Evolutionary conservation across 1,140 invertebrate species (phyloP).

Genomic region (Drosophila takahashii): DNA sequence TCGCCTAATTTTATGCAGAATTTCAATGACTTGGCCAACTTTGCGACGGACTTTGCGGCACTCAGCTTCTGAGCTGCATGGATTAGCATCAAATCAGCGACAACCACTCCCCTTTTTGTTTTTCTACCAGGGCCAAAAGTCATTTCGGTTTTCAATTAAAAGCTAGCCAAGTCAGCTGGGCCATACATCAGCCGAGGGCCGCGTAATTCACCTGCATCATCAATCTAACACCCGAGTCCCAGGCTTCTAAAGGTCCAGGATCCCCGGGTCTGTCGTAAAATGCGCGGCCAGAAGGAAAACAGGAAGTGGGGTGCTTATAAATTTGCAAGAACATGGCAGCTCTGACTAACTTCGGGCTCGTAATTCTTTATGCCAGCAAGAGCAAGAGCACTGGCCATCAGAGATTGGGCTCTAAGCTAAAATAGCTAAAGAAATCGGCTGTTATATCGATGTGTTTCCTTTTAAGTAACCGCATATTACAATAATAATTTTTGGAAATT

Average conservation of each 20-base stretch:
- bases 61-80: slow-evolving; percentile 69
- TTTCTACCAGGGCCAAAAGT: slow-evolving; percentile 9
- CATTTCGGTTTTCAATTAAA: slow-evolving; percentile 80
- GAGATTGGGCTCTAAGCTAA: background rate
- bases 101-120: slow-evolving; percentile 23
- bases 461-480: too few species aligned
- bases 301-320: slow-evolving; percentile 55
- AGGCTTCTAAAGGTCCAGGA: too few species aligned
- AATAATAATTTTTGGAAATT: too few species aligned
- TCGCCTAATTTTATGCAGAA: slow-evolving; percentile 72
- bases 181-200: slow-evolving; percentile 61
- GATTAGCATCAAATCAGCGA: slow-evolving; percentile 79
- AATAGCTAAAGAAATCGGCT: background rate
- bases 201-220: slow-evolving; percentile 74
- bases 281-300: slow-evolving; percentile 41
- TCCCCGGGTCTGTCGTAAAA: slow-evolving; percentile 29
- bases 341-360: slow-evolving; percentile 36
- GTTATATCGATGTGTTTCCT: background rate
- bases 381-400: slow-evolving; percentile 31
- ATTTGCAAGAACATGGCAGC: slow-evolving; percentile 46
- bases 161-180: slow-evolving; percentile 42
- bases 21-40: slow-evolving; percentile 61
- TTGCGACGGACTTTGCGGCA: slow-evolving; percentile 32
- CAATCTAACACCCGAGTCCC: slow-evolving; percentile 55
- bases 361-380: slow-evolving; percentile 46